These are phyloP conservation scores for Polypterus bichir DNA, from an alignment of 2,113 vertebrate genomes.

Conservation along the genomic window DNA sequence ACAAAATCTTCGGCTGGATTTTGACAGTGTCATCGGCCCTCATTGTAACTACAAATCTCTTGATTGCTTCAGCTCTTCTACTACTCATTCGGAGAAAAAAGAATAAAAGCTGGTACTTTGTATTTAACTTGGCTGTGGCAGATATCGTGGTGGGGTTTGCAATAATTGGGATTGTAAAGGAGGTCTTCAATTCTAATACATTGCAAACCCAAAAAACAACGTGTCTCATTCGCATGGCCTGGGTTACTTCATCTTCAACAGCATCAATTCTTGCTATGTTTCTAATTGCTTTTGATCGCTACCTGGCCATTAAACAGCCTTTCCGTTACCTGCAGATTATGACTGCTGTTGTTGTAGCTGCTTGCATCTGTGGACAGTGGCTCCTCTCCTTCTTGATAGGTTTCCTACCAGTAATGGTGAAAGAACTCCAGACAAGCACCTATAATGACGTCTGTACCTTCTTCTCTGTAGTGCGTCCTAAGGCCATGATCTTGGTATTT, in stretches of 20 bases:
- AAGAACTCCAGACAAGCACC: slow-evolving; percentile 40
- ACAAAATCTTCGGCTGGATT: slow-evolving; percentile 40
- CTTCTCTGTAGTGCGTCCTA: slow-evolving; percentile 58
- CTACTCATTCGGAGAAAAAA: slow-evolving; percentile 54
- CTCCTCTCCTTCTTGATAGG: slow-evolving; percentile 49
- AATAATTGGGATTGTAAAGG: slow-evolving; percentile 52
- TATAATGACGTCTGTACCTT: slow-evolving; percentile 52
- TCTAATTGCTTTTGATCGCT: slow-evolving; percentile 72
- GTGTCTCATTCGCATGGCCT: slow-evolving; percentile 69
- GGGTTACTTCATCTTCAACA: slow-evolving; percentile 55
- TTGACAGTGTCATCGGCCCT: slow-evolving; percentile 56
- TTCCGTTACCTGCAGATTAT: slow-evolving; percentile 61
- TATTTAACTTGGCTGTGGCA: slow-evolving; percentile 70
- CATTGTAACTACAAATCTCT: slow-evolving; percentile 61
- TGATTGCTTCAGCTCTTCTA: slow-evolving; percentile 51
- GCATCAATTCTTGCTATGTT: slow-evolving; percentile 79
- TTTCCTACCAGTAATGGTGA: slow-evolving; percentile 59
- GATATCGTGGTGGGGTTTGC: slow-evolving; percentile 67
- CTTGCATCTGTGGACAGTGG: slow-evolving; percentile 54
- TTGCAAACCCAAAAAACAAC: slow-evolving; percentile 34
- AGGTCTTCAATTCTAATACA: slow-evolving; percentile 42
- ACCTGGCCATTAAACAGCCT: slow-evolving; percentile 73
- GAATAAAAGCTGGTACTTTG: slow-evolving; percentile 62
- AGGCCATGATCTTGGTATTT: slow-evolving; percentile 55
- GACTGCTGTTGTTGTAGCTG: slow-evolving; percentile 29